phyloP scores from a whole-genome alignment of 2,797 vertebrate genomes.

The Pseudochirops corinnae region DNA sequence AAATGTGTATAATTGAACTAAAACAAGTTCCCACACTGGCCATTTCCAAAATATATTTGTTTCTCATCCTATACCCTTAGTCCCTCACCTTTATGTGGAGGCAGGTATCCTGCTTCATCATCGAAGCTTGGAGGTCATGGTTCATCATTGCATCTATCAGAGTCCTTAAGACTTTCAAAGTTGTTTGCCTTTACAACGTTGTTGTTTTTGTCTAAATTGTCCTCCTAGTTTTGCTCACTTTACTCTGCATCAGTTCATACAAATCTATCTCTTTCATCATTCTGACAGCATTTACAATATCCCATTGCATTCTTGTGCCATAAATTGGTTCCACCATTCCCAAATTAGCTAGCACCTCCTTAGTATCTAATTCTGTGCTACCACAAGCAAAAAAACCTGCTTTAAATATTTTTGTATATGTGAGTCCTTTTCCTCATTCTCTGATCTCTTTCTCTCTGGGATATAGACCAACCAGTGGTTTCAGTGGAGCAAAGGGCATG shows the following conservation, averaged over 20 bases:
- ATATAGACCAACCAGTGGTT: background rate
- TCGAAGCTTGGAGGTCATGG: too few species aligned
- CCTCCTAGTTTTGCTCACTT: too few species aligned
- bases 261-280: too few species aligned
- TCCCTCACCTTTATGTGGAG: too few species aligned
- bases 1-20: background rate
- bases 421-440: background rate
- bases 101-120: too few species aligned
- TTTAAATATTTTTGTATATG: too few species aligned
- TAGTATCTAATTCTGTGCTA: too few species aligned
- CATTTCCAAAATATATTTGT: too few species aligned
- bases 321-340: background rate
- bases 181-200: background rate
- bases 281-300: background rate
- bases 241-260: too few species aligned
- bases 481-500: background rate
- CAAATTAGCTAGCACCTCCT: background rate
- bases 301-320: background rate
- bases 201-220: background rate
- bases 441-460: background rate
- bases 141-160: background rate
- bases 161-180: background rate
- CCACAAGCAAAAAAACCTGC: too few species aligned
- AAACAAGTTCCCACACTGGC: too few species aligned
- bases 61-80: too few species aligned